Evolutionary conservation across 2,113 vertebrate species (phyloP).

Genomic region (Pyrgilauda ruficollis): DNA sequence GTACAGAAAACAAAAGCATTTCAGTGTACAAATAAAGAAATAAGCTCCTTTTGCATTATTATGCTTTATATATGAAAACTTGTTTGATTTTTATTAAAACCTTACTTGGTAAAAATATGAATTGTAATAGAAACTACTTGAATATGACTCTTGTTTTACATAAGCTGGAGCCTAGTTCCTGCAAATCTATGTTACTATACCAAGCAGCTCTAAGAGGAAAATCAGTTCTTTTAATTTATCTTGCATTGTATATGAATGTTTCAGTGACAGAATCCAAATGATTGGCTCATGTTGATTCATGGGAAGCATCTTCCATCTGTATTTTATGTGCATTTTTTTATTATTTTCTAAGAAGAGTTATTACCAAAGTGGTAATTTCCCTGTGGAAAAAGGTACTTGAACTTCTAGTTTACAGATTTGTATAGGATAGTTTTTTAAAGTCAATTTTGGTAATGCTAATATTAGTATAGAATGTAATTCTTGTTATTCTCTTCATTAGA

Average conservation of each 20-base stretch:
- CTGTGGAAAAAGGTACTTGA: neutral
- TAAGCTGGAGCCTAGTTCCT: neutral
- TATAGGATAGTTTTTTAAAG: neutral
- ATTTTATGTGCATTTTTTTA: neutral
- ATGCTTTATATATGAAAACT: neutral
- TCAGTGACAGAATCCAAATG: neutral
- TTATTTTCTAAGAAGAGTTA: neutral
- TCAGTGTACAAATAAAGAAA: neutral
- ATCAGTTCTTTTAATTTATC: neutral
- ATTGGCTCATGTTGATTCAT: neutral
- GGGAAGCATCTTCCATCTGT: neutral
- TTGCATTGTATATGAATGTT: neutral
- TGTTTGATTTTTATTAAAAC: neutral
- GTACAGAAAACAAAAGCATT: neutral
- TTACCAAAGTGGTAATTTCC: neutral
- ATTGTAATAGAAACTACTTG: neutral
- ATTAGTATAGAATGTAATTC: neutral
- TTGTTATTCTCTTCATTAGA: neutral
- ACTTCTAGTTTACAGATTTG: neutral
- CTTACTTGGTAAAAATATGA: neutral
- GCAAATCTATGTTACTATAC: neutral
- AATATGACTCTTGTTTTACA: neutral
- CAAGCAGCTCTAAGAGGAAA: neutral
- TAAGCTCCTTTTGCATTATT: neutral
- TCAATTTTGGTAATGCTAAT: neutral